Evolutionary conservation across 2,113 vertebrate species (phyloP), one percentile per base, ranked within the genome.

Genomic region (Aspidoscelis tigris): DNA sequence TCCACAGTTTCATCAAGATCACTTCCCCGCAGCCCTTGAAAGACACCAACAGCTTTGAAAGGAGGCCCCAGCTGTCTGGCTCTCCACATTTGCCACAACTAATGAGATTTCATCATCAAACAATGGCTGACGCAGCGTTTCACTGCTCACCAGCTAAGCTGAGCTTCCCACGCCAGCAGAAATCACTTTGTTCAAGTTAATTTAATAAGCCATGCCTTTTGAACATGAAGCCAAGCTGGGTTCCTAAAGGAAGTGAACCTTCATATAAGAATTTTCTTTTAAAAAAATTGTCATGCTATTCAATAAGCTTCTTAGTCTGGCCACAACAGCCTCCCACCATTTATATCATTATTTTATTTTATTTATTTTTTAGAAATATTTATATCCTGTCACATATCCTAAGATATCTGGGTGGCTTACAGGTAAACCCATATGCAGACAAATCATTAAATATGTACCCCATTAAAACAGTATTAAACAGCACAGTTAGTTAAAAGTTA

Each of bases 51-150:
- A 1, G 5, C 53, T 77, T 86, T 84, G 21, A 39, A n/a, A 58
- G 9, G 69, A 41, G 64, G 24, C 76, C 16, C 50, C 69, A 82
- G 16, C 26, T 69, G 39, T 9, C 50, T 7, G n/a, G 43, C 41
- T 71, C 64, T 87, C 61, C 14, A 41, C n/a, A 11, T 66, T 82
- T 78, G 43, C 82, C 82, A 77, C 84, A 9, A 39, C 43, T 88
- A 77, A 82, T 76, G n/a, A 14, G 61, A 24, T 58, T 83, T 87
- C 53, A 72, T 78, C 39, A 80, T 44, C 81, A 44, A 47, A 33
- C 66, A 73, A 76, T 20, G 80, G 41, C 26, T 24, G 53, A 77
- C 44, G 74, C 66, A 85, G 21, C 9, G 6, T 71, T 84, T 77
- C 16, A 78, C 50, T 16, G 55, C 20, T 24, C 82, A 61, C 39